A percentile compares a stretch with the other conserved stretches of the same genome.
These are phyloP conservation scores for Drosophila fuyamai DNA, from an alignment of 1,140 invertebrate genomes.

Conservation along the genomic window DNA sequence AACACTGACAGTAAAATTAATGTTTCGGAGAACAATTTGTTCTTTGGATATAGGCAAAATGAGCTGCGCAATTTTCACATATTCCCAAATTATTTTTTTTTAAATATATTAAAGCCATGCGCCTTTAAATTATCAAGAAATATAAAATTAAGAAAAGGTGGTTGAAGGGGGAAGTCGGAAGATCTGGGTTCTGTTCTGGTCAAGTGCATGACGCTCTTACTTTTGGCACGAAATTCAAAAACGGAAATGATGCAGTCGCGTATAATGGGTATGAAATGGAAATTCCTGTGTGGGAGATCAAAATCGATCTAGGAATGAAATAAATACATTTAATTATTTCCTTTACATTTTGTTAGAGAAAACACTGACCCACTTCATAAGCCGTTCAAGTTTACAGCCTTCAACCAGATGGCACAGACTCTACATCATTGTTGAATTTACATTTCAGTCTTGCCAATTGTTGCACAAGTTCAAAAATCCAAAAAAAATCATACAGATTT, in stretches of 20 bases:
- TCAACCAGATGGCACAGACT: constrained; percentile 46
- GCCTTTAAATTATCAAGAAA: constrained; percentile 16
- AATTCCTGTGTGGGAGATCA: constrained; percentile 10
- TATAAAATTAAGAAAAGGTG: constrained; percentile 4
- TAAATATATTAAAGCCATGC: constrained; percentile 59
- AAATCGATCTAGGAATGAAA: constrained; percentile 30
- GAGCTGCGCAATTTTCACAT: constrained; percentile 54
- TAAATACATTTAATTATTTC: not conserved
- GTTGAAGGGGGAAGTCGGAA: not conserved
- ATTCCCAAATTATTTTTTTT: constrained; percentile 43
- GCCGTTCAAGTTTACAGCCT: constrained; percentile 73
- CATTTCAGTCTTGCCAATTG: constrained; percentile 66
- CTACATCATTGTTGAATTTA: constrained; percentile 47
- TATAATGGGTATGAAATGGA: not conserved
- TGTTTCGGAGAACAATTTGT: constrained; percentile 21
- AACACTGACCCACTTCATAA: constrained; percentile 61
- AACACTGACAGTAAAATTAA: constrained; percentile 17
- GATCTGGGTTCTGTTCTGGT: not conserved
- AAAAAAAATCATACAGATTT: constrained; percentile 51
- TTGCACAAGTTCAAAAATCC: constrained; percentile 63
- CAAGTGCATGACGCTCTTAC: constrained; percentile 43
- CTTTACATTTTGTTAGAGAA: not conserved
- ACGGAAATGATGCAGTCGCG: constrained; percentile 52
- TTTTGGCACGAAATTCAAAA: constrained; percentile 48
- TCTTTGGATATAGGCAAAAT: constrained; percentile 36